phyloP scores from a whole-genome alignment of 1,140 invertebrate genomes.

The Drosophila rhopaloa region DNA sequence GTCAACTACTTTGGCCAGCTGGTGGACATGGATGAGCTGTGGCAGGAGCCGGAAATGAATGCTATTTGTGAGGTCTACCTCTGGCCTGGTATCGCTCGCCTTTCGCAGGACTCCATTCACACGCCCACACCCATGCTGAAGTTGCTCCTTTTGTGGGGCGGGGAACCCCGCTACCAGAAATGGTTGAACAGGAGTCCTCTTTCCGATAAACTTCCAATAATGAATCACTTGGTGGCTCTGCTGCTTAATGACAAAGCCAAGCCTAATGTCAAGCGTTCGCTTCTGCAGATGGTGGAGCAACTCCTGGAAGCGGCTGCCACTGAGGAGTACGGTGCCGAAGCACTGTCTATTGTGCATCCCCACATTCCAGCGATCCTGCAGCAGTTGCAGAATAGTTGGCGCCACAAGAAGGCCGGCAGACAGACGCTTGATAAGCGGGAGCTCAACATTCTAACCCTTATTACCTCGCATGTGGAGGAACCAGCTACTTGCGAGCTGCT shows the following conservation, averaged over 20 bases:
- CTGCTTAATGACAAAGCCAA: slow-evolving; percentile 89
- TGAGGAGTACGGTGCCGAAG: slow-evolving; percentile 35
- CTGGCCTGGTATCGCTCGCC: slow-evolving; percentile 91
- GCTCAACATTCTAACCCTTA: slow-evolving; percentile 91
- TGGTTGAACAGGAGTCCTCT: slow-evolving; percentile 71
- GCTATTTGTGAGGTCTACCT: slow-evolving; percentile 91
- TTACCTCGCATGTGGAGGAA: slow-evolving; percentile 90
- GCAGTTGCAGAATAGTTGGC: slow-evolving; percentile 88
- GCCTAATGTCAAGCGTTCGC: slow-evolving; percentile 88
- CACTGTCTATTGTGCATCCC: slow-evolving; percentile 85
- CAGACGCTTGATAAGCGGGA: slow-evolving; percentile 88
- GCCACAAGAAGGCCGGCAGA: slow-evolving; percentile 69
- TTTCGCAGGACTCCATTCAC: slow-evolving; percentile 92
- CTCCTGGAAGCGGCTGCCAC: slow-evolving; percentile 87
- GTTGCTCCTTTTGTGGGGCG: slow-evolving; percentile 90
- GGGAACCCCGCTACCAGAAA: slow-evolving; percentile 51
- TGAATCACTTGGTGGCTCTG: slow-evolving; percentile 87
- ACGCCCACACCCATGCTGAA: slow-evolving; percentile 93
- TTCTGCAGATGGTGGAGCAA: slow-evolving; percentile 92
- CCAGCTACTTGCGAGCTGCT: slow-evolving; percentile 88
- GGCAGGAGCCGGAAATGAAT: slow-evolving; percentile 89
- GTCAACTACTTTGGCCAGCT: slow-evolving; percentile 92
- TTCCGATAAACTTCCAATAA: slow-evolving; percentile 33
- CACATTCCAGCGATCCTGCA: slow-evolving; percentile 90
- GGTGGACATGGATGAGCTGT: slow-evolving; percentile 87